phyloP scores from a whole-genome alignment of 1,140 invertebrate genomes.

The Halyomorpha halys region DNA sequence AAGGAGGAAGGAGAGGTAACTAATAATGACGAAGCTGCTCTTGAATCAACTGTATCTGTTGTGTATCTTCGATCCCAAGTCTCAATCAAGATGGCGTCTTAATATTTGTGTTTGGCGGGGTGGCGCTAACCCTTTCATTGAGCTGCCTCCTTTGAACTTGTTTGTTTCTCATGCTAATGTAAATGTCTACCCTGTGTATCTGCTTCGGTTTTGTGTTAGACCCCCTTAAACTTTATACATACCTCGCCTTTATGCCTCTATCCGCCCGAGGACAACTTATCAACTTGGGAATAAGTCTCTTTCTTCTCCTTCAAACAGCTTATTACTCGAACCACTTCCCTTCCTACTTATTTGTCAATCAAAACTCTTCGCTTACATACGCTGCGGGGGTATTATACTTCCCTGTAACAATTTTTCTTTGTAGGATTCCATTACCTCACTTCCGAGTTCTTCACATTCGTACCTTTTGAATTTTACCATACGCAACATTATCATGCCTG shows the following conservation, averaged over 20 bases:
- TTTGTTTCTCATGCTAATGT: slow-evolving; percentile 18
- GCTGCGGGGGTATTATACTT: neutral
- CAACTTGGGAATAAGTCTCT: too few species aligned
- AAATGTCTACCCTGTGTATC: slow-evolving; percentile 16
- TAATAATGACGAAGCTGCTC: slow-evolving; percentile 14
- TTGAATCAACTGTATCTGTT: slow-evolving; percentile 24
- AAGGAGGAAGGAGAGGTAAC: slow-evolving; percentile 12
- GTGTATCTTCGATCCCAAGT: slow-evolving; percentile 26
- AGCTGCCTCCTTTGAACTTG: slow-evolving; percentile 15
- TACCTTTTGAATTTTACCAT: too few species aligned
- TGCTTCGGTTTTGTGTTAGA: neutral
- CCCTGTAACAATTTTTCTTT: neutral
- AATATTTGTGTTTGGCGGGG: slow-evolving; percentile 24
- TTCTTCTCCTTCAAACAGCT: too few species aligned
- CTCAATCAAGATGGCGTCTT: slow-evolving; percentile 27
- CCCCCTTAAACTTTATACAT: too few species aligned
- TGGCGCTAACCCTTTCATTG: slow-evolving; percentile 13
- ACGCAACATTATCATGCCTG: too few species aligned
- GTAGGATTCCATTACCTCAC: too few species aligned
- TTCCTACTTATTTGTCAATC: neutral
- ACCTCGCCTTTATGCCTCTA: too few species aligned
- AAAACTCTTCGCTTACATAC: neutral
- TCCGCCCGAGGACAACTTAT: too few species aligned
- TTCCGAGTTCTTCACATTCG: too few species aligned
- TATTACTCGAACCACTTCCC: neutral